phyloP scores from a whole-genome alignment of 2,888 invertebrate genomes.

The Biston stratarius region DNA sequence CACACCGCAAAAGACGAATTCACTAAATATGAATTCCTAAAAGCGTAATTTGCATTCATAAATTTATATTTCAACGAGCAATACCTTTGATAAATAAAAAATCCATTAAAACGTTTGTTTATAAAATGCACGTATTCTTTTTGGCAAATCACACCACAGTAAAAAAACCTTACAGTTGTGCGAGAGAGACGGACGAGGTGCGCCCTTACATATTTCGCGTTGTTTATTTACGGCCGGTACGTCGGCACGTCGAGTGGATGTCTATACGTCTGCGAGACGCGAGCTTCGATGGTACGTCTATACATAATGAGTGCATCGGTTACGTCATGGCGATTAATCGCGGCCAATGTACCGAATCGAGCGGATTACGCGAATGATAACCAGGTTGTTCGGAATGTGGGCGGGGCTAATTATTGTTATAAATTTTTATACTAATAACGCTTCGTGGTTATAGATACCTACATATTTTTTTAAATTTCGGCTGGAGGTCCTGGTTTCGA shows the following conservation, averaged over 20 bases:
- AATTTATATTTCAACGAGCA: too few relatives aligned
- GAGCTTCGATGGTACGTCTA: not conserved
- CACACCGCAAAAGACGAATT: too few relatives aligned
- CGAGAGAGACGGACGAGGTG: too few relatives aligned
- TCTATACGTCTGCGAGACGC: constrained; percentile 10
- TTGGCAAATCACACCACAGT: not conserved
- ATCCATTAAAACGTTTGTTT: too few relatives aligned
- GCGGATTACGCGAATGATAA: constrained; percentile 27
- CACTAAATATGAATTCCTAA: too few relatives aligned
- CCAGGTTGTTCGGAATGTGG: not conserved
- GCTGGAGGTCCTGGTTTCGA: too few relatives aligned
- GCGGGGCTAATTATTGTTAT: constrained; percentile 4
- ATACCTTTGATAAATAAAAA: too few relatives aligned
- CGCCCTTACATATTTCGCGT: not conserved
- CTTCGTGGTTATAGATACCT: too few relatives aligned
- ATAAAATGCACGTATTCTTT: too few relatives aligned
- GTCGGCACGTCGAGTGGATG: constrained; percentile 5
- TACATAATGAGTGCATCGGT: constrained; percentile 31
- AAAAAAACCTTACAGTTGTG: not conserved
- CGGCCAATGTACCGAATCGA: constrained; percentile 33
- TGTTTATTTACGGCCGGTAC: constrained; percentile 23
- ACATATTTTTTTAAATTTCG: too few relatives aligned
- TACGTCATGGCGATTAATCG: constrained; percentile 30
- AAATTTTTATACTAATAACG: not conserved
- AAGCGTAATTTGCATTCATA: too few relatives aligned